phyloP scores from a whole-genome alignment of 1,140 invertebrate species.

The Trypoxylus dichotomus region DNA sequence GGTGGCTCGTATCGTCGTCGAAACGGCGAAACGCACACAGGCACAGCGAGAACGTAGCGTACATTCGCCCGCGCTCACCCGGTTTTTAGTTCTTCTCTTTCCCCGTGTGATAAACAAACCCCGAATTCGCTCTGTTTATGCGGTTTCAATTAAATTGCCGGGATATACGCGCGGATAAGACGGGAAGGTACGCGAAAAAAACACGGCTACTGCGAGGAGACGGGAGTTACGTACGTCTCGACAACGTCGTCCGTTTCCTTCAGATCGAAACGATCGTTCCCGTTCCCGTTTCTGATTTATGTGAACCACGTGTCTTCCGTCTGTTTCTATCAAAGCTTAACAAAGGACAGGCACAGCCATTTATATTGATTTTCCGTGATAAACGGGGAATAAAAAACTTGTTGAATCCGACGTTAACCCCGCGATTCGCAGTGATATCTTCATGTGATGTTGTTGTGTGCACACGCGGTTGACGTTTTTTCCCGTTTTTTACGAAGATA shows the following conservation, averaged over 20 bases:
- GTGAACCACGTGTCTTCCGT: conserved; percentile 46
- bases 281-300: conserved; percentile 30
- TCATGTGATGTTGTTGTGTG: conserved; percentile 36
- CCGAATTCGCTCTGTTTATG: background rate
- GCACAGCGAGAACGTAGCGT: background rate
- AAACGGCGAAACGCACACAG: background rate
- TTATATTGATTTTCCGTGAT: conserved; percentile 55
- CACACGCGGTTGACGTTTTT: conserved; percentile 28
- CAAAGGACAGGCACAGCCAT: conserved; percentile 54
- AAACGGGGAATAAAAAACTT: conserved; percentile 55
- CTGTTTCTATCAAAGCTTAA: conserved; percentile 52
- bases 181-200: background rate
- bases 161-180: too few species aligned
- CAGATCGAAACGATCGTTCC: conserved; percentile 15
- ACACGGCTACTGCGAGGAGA: conserved; percentile 28
- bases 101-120: conserved; percentile 17
- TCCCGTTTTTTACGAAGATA: conserved; percentile 30
- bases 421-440: conserved; percentile 40
- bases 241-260: background rate
- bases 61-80: conserved; percentile 9
- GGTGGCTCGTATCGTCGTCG: background rate
- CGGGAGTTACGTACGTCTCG: conserved; percentile 23
- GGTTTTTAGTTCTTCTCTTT: conserved; percentile 13
- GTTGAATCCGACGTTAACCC: conserved; percentile 50
- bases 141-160: conserved; percentile 2